Base-by-base conservation (phyloP, 1,140 invertebrate species). In the Tachypleus tridentatus region DNA sequence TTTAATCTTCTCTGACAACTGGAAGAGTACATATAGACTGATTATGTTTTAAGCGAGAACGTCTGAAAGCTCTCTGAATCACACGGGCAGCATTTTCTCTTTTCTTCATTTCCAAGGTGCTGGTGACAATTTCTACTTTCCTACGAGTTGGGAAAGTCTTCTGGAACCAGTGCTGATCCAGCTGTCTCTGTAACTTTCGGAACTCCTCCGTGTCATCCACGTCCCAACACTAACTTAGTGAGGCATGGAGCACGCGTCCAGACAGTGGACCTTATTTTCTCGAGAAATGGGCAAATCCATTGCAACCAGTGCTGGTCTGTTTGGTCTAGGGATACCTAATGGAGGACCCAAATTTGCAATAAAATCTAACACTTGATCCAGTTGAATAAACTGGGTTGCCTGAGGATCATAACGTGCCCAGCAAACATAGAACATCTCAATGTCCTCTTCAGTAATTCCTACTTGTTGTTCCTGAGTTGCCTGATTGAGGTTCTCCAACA, bases 371-470 rank as follows among this genome's bases (percentile, higher is more conserved):
- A 98, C 79, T 76, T 93, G 87, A 71, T 91, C 86, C 78, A 96
- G 93, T 58, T 86, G 83, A 72, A 98, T 97, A 79, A 96, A 98
- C 77, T 97, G 92, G 3, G 93, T 95, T 58, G 94, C 95, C 73
- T 97, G 91, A 0, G 95, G 94, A 79, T 98, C 96, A 78, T 94
- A 98, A 73, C 93, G 88, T 76, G 97, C 93, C 96, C 96, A 98
- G 70, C 96, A 96, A 79, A 98, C 95, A 76, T 98, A 98, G 79
- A 96, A 98, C 92, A 97, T 97, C 76, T 98, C 96, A 80, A 97
- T 98, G 77, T 98, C 96, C 78, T 98, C 95, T 75, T 97, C 93
- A 51, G 95, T 97, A 56, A 98, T 82, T 73, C 94, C 94, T 78
- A 97, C 93, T 76, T 98, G 93, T 58, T 98, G 95, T 78, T 98